Conservation (phyloP, 1,140 invertebrate genomes). For the Formica selysi region DNA sequence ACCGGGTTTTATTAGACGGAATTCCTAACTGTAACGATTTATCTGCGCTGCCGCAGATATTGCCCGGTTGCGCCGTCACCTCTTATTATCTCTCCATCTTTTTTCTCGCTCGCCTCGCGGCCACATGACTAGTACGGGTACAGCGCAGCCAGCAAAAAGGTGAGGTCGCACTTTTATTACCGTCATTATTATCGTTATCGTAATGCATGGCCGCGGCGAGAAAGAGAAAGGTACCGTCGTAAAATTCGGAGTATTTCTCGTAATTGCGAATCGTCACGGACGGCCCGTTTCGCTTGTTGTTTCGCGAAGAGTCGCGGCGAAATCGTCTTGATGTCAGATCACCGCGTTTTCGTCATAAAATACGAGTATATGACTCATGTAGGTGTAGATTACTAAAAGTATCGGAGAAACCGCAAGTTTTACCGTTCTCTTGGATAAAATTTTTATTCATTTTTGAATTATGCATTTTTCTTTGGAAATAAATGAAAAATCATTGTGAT, state of each 20-base stretch:
- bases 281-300: constrained; percentile 40
- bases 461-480: neutral
- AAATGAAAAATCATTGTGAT: neutral
- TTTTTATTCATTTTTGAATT: neutral
- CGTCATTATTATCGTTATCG: constrained; percentile 69
- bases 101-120: constrained; percentile 15
- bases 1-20: constrained; percentile 71
- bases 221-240: constrained; percentile 56
- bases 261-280: constrained; percentile 58
- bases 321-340: constrained; percentile 3
- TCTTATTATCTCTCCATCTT: constrained; percentile 66
- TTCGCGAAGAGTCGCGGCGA: constrained; percentile 4
- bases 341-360: constrained; percentile 30
- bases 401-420: neutral
- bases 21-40: constrained; percentile 74
- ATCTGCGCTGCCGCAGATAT: constrained; percentile 48
- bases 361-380: neutral
- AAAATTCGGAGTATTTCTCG: constrained; percentile 66
- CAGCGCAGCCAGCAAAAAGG: constrained; percentile 50
- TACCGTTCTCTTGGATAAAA: neutral
- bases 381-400: constrained; percentile 8
- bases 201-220: constrained; percentile 63
- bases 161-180: constrained; percentile 66
- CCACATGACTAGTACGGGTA: neutral
- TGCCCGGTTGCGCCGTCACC: constrained; percentile 46